Percentiles rank a stretch among this genome's conserved stretches.
These are phyloP conservation scores for Phaetusa simplex DNA, from an alignment of 2,113 vertebrate genomes.

Conservation along the genomic window DNA sequence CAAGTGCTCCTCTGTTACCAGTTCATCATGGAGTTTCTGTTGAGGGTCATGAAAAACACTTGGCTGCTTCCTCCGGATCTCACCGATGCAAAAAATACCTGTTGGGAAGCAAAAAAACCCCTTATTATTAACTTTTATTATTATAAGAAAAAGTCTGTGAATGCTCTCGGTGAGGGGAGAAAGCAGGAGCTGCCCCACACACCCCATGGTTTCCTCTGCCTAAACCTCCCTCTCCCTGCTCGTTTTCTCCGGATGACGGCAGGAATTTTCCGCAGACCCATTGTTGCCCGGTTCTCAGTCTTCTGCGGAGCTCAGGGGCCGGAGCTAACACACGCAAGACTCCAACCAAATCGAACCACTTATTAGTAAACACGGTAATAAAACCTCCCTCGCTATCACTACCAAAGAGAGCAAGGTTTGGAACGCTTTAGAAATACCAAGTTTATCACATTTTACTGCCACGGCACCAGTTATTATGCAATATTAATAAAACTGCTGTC, in stretches of 20 bases:
- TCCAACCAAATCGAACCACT: neutral
- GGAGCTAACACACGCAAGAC: neutral
- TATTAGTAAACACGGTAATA: neutral
- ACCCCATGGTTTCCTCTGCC: neutral
- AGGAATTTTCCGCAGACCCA: neutral
- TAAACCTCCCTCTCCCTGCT: neutral
- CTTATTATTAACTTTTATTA: neutral
- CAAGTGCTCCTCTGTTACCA: constrained; percentile 88
- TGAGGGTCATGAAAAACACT: constrained; percentile 99
- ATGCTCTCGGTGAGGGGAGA: neutral
- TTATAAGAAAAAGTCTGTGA: neutral
- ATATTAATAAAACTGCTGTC: neutral
- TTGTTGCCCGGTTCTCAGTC: neutral
- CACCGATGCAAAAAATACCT: constrained; percentile 99
- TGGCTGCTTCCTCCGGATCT: constrained; percentile 98
- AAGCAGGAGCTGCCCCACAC: neutral
- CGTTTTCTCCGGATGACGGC: neutral
- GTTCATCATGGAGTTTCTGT: constrained; percentile 99
- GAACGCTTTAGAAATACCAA: neutral
- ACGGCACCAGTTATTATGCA: neutral
- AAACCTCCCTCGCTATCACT: neutral
- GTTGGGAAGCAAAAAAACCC: constrained; percentile 16
- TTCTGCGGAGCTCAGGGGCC: neutral
- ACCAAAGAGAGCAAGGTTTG: neutral
- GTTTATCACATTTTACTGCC: neutral